Conservation (phyloP, 2,888 invertebrate genomes). For the Netelia melanura region DNA sequence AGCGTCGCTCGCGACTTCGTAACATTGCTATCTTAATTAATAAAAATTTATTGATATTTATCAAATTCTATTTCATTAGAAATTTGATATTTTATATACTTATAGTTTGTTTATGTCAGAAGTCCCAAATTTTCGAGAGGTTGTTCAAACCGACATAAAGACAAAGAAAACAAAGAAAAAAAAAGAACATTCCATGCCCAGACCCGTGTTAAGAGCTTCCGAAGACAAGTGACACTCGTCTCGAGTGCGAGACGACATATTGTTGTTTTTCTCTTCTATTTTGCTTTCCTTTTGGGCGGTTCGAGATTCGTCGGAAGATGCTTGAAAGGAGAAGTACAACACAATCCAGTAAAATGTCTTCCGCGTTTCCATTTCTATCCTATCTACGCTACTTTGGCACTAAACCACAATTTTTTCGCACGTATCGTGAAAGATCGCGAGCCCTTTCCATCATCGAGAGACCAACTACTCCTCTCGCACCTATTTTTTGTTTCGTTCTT, state of each 20-base stretch:
- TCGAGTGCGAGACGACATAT: conserved; percentile 72
- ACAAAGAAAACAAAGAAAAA: conserved; percentile 5
- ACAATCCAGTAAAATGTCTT: conserved; percentile 7
- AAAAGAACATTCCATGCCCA: conserved; percentile 12
- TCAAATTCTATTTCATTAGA: not conserved
- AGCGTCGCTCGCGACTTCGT: too few relatives aligned
- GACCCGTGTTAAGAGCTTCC: conserved; percentile 73
- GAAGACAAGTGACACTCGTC: conserved; percentile 82
- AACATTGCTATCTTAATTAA: too few relatives aligned
- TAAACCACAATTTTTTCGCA: conserved; percentile 3
- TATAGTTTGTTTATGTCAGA: not conserved
- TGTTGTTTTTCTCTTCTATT: conserved; percentile 74
- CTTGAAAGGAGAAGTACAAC: conserved; percentile 18
- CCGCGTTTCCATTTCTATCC: conserved; percentile 56
- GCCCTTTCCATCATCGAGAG: conserved; percentile 37
- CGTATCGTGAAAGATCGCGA: conserved; percentile 14
- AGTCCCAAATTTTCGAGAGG: conserved; percentile 31
- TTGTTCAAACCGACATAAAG: conserved; percentile 13
- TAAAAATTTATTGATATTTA: not conserved
- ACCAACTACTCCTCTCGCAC: conserved; percentile 16
- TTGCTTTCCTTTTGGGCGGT: not conserved
- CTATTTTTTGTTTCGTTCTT: conserved; percentile 50
- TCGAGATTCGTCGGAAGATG: conserved; percentile 8
- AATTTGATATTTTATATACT: not conserved
- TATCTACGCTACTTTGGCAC: conserved; percentile 34